Evolutionary conservation across 2,888 invertebrate genomes (phyloP).

Genomic region (Hoplodrina ambigua): DNA sequence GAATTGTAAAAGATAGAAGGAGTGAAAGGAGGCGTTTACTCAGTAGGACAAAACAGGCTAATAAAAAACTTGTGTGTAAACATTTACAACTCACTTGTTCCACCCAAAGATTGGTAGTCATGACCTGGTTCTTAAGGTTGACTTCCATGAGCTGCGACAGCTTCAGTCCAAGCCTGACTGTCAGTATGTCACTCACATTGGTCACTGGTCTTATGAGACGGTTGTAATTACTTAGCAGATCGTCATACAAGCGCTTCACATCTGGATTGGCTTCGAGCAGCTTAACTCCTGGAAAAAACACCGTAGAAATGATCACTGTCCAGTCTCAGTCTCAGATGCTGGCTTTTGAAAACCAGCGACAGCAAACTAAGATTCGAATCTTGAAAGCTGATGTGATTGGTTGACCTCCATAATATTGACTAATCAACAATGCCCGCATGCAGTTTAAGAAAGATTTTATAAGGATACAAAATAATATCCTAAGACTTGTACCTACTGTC

Average conservation of each 20-base stretch:
- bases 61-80: neutral
- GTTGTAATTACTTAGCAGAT: constrained; percentile 98
- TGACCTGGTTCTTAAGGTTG: constrained; percentile 97
- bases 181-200: constrained; percentile 97
- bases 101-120: constrained; percentile 98
- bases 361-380: neutral
- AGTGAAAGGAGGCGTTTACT: too few relatives aligned
- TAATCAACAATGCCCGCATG: too few relatives aligned
- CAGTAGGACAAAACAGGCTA: too few relatives aligned
- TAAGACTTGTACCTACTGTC: too few relatives aligned
- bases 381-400: constrained; percentile 6
- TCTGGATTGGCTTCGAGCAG: constrained; percentile 96
- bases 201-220: constrained; percentile 97
- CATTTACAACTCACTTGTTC: constrained; percentile 90
- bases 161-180: constrained; percentile 97
- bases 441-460: too few relatives aligned
- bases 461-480: too few relatives aligned
- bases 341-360: neutral
- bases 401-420: constrained; percentile 27
- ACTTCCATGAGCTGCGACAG: constrained; percentile 97
- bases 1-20: too few relatives aligned
- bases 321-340: too few relatives aligned
- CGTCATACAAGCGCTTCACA: constrained; percentile 98
- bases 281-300: constrained; percentile 79
- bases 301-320: neutral